A percentile compares a stretch with the other conserved stretches of the same genome.
phyloP scores from a whole-genome alignment of 2,113 vertebrate genomes.

The Lonchura striata region DNA sequence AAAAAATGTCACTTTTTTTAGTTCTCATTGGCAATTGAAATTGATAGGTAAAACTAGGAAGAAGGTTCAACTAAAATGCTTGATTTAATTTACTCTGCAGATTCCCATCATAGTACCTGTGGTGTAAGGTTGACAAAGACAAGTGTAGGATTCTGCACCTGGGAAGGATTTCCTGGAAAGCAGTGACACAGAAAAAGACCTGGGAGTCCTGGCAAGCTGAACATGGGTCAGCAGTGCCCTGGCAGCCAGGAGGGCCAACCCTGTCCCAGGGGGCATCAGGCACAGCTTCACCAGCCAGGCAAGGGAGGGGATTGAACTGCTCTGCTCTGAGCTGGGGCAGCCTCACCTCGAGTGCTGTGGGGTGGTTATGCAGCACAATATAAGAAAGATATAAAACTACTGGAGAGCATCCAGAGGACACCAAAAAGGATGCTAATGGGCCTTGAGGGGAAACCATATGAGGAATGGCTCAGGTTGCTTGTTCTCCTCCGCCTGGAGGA shows the following conservation, averaged over 20 bases:
- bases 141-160: background rate
- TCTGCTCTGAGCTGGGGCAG: background rate
- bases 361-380: fast-evolving
- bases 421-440: fast-evolving
- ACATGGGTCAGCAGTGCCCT: background rate
- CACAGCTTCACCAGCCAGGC: fast-evolving
- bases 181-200: background rate
- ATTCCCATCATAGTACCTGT: background rate
- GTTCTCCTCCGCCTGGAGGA: background rate
- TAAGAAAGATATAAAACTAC: fast-evolving
- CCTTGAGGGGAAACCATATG: fast-evolving
- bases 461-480: background rate
- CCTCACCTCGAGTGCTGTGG: background rate
- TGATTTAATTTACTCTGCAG: background rate
- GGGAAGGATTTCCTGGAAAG: background rate
- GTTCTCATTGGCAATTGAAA: background rate
- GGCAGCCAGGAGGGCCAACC: background rate
- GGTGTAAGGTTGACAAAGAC: background rate
- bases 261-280: background rate
- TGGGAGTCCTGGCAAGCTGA: background rate
- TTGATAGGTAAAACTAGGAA: background rate
- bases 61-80: background rate
- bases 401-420: background rate
- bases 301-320: background rate
- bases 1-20: background rate